These are phyloP conservation scores for Rosalia funebris DNA, from an alignment of 2,888 invertebrate genomes.

Conservation along the genomic window DNA sequence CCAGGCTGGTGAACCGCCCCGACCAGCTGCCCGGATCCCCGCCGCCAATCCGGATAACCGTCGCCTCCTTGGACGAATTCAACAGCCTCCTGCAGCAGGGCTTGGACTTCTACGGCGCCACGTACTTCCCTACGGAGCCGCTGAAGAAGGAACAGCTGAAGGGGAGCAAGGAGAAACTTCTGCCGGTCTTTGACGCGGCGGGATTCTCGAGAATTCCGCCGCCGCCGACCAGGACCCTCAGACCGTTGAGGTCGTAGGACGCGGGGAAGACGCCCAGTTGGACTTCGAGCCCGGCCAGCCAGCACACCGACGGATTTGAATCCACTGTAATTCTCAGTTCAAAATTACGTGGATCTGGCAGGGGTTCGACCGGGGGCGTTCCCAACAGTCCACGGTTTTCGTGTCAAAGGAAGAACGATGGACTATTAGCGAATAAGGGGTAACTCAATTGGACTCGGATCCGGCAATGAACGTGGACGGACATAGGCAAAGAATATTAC, in stretches of 20 bases:
- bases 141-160: constrained; percentile 70
- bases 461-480: not conserved
- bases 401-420: too few species aligned
- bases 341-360: too few species aligned
- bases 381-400: too few species aligned
- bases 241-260: constrained; percentile 55
- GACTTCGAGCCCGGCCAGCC: too few species aligned
- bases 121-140: constrained; percentile 86
- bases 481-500: not conserved
- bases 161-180: constrained; percentile 64
- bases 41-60: constrained; percentile 77
- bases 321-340: too few species aligned
- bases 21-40: constrained; percentile 70
- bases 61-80: constrained; percentile 80
- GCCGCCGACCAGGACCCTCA: constrained; percentile 76
- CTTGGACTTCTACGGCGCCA: constrained; percentile 87
- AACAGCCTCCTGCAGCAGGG: constrained; percentile 84
- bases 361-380: too few species aligned
- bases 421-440: too few species aligned
- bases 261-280: constrained; percentile 19
- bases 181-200: constrained; percentile 86
- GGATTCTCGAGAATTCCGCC: constrained; percentile 87
- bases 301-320: too few species aligned
- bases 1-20: constrained; percentile 68
- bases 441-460: constrained; percentile 18